A percentile compares a stretch with the other conserved stretches of the same genome.
Conservation (phyloP, 92 coral and sea anemone genomes). For the Isaurus tuberculatus region DNA sequence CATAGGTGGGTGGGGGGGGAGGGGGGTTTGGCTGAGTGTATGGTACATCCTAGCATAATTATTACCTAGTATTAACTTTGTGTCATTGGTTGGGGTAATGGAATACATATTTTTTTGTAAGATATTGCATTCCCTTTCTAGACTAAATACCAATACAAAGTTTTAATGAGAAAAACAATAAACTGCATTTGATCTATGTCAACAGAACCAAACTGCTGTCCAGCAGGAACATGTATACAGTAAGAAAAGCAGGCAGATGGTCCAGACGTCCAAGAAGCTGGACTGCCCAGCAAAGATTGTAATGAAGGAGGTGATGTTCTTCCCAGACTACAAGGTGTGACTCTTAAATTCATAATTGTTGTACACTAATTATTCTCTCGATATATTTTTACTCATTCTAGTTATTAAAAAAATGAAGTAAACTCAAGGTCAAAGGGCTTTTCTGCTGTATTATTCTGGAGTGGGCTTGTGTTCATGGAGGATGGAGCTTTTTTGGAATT, state of each 20-base stretch:
- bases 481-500: not conserved
- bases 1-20: not conserved
- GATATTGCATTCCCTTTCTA: not conserved
- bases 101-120: not conserved
- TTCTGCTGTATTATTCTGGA: not conserved
- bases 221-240: not conserved
- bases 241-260: conserved; percentile 8
- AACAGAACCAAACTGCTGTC: conserved; percentile 5
- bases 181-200: not conserved
- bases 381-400: not conserved
- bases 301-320: conserved; percentile 21
- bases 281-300: conserved; percentile 19
- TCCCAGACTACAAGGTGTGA: conserved; percentile 21
- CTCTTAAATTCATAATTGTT: not conserved
- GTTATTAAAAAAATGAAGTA: not conserved
- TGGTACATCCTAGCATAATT: not conserved
- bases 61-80: not conserved
- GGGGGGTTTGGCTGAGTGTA: not conserved
- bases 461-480: not conserved
- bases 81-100: not conserved
- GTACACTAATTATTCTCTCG: not conserved
- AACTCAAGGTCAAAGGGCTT: not conserved
- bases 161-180: conserved; percentile 5
- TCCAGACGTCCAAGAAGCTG: conserved; percentile 6
- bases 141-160: conserved; percentile 4